Conservation (phyloP, 2,888 invertebrate genomes). For the Mamestra brassicae region DNA sequence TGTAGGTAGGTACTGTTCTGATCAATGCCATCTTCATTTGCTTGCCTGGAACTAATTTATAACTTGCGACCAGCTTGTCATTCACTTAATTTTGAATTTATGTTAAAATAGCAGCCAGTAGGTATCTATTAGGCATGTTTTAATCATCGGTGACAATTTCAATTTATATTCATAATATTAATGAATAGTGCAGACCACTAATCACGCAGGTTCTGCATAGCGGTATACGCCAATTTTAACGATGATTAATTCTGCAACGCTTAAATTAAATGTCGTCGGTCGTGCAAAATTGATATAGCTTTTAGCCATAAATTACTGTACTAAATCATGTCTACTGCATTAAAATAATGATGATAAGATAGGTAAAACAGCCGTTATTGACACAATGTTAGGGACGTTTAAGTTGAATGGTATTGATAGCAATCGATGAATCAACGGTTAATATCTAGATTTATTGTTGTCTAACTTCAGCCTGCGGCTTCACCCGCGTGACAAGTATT, state of each 20-base stretch:
- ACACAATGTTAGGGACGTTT: constrained; percentile 4
- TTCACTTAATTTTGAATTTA: not conserved
- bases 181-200: constrained; percentile 27
- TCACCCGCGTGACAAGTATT: no score
- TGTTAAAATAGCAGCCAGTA: not conserved
- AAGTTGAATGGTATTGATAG: constrained; percentile 20
- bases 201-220: constrained; percentile 25
- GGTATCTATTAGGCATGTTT: constrained; percentile 8
- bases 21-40: not conserved
- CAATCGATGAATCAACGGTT: constrained; percentile 25
- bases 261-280: constrained; percentile 14
- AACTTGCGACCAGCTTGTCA: not conserved
- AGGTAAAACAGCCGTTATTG: not conserved
- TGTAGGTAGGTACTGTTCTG: no score
- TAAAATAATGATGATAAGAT: constrained; percentile 28
- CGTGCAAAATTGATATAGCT: constrained; percentile 7
- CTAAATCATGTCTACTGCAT: constrained; percentile 16
- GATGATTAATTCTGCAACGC: constrained; percentile 34
- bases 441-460: not conserved
- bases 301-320: not conserved
- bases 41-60: not conserved
- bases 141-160: constrained; percentile 9
- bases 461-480: no score
- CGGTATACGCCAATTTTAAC: constrained; percentile 20
- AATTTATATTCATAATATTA: constrained; percentile 35